A percentile compares a stretch with the other conserved stretches of the same genome.
phyloP scores from a whole-genome alignment of 2,113 vertebrate genomes.

The Calidris pugnax region DNA sequence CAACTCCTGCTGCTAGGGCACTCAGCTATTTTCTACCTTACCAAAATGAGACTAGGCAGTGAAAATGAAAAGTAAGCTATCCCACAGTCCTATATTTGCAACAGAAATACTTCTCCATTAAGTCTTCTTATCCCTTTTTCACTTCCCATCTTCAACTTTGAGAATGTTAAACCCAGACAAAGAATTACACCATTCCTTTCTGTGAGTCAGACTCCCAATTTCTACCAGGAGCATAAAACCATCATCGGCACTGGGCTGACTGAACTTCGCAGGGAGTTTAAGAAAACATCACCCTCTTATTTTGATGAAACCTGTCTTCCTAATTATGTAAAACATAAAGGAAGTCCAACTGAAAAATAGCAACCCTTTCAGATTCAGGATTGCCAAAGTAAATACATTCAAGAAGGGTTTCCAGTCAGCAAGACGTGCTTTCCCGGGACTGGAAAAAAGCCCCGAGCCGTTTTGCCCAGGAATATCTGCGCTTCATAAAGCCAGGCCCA shows the following conservation, averaged over 20 bases:
- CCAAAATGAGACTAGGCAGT: too few species aligned
- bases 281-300: background rate
- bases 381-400: background rate
- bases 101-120: background rate
- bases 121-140: background rate
- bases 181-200: background rate
- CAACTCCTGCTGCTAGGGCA: background rate
- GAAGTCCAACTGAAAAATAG: background rate
- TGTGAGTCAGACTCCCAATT: background rate
- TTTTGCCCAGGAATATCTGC: background rate
- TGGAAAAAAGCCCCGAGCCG: background rate
- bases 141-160: background rate
- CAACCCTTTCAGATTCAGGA: background rate
- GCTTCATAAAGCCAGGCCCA: background rate
- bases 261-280: background rate
- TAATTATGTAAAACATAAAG: background rate
- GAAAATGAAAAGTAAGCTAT: background rate
- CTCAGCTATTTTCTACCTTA: background rate
- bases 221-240: background rate
- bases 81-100: background rate
- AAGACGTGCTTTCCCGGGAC: background rate
- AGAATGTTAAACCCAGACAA: background rate
- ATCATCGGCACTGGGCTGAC: background rate
- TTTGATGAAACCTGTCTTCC: background rate
- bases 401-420: background rate